phyloP scores from a whole-genome alignment of 2,888 invertebrate species.

The Microctonus aethiopoides region DNA sequence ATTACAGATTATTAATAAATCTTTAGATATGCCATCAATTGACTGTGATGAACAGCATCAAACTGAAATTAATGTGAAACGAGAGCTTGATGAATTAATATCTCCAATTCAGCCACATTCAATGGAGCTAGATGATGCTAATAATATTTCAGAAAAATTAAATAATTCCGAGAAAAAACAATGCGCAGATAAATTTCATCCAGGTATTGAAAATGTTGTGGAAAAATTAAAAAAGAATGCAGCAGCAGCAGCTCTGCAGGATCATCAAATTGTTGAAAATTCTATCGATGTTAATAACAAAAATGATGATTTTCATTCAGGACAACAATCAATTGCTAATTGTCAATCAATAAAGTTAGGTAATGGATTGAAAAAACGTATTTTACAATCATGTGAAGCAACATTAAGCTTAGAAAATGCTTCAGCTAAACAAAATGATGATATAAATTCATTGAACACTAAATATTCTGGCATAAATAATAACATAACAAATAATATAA shows the following conservation, averaged over 20 bases:
- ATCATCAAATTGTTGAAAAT: constrained; percentile 36
- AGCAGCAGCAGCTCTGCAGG: constrained; percentile 50
- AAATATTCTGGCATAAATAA: constrained; percentile 38
- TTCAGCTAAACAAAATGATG: no score
- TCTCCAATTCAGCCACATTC: constrained; percentile 26
- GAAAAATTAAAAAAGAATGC: constrained; percentile 63
- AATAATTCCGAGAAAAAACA: constrained; percentile 45
- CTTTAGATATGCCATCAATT: constrained; percentile 62
- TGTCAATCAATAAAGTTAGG: constrained; percentile 46
- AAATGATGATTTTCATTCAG: constrained; percentile 10
- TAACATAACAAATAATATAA: constrained; percentile 47
- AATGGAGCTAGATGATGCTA: constrained; percentile 32
- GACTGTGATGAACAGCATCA: constrained; percentile 59
- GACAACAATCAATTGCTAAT: constrained; percentile 18
- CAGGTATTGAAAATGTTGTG: constrained; percentile 62
- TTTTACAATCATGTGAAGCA: constrained; percentile 54
- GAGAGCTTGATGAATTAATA: constrained; percentile 37
- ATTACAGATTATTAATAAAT: constrained; percentile 49
- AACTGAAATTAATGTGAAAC: constrained; percentile 48
- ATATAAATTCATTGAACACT: constrained; percentile 6
- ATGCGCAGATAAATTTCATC: constrained; percentile 52
- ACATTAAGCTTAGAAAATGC: no score
- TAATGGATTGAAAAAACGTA: constrained; percentile 55
- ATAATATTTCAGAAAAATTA: constrained; percentile 31
- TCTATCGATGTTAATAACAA: not conserved